Conservation (phyloP, 2,797 vertebrate genomes). For the Protosalanx chinensis region DNA sequence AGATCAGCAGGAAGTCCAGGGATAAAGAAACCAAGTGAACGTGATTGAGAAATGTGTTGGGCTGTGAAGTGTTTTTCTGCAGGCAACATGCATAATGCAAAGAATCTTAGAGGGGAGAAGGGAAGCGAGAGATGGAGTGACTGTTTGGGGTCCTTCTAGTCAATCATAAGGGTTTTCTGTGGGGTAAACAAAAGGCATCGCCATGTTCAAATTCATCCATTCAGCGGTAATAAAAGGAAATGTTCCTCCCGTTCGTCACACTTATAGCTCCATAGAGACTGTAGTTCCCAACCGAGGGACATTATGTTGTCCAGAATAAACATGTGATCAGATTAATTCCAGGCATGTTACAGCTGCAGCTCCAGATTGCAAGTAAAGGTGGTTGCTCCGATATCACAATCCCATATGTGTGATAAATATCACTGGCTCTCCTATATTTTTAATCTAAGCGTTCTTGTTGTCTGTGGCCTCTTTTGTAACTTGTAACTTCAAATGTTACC, state of each 20-base stretch:
- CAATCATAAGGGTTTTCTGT: neutral
- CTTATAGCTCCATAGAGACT: neutral
- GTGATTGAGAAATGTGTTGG: neutral
- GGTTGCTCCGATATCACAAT: neutral
- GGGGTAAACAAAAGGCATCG: slow-evolving; percentile 1
- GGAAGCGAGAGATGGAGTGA: neutral
- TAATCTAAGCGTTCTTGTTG: neutral
- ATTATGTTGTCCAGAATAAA: neutral
- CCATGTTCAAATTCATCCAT: slow-evolving; percentile 2
- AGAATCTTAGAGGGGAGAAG: neutral
- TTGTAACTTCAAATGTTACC: neutral
- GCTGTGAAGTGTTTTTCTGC: neutral
- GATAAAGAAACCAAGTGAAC: neutral
- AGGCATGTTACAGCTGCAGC: neutral
- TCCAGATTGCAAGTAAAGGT: too few relatives aligned
- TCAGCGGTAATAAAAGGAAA: neutral
- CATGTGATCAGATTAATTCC: neutral
- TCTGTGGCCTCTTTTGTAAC: neutral
- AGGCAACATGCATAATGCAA: slow-evolving; percentile 23
- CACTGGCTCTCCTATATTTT: neutral
- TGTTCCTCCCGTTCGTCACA: neutral
- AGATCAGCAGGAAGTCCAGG: neutral
- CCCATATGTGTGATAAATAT: neutral
- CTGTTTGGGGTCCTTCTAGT: neutral
- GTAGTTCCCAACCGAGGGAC: neutral